Evolutionary conservation across 2,113 vertebrate species (phyloP).

Genomic region (Tenebrosternarchus preto): DNA sequence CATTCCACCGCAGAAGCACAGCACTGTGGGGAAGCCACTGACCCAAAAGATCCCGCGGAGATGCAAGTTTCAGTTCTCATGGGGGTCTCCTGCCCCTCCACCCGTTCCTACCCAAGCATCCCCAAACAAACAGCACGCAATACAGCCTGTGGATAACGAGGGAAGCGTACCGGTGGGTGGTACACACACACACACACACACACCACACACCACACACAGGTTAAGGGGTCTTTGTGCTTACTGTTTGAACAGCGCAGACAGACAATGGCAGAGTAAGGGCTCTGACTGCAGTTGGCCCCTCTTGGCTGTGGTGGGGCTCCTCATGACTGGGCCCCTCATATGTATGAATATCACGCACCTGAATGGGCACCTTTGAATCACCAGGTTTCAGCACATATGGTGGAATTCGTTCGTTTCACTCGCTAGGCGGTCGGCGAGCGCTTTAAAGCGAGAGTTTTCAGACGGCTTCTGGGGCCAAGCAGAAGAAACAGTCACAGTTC

Average conservation of each 20-base stretch:
- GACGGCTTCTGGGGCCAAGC: conserved; percentile 10
- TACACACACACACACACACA: conserved; percentile 33
- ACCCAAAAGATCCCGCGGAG: conserved; percentile 49
- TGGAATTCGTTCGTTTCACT: conserved; percentile 28
- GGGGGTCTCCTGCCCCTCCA: conserved; percentile 18
- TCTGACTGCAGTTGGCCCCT: not conserved
- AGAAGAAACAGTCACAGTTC: conserved; percentile 45
- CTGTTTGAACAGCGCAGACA: conserved; percentile 38
- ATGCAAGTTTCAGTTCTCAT: conserved; percentile 53
- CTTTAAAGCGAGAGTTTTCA: conserved; percentile 18
- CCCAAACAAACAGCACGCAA: conserved; percentile 52
- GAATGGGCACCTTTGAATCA: conserved; percentile 32
- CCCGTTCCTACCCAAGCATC: conserved; percentile 23
- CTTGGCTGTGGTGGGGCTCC: not conserved
- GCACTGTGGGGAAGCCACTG: conserved; percentile 45
- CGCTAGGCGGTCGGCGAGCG: conserved; percentile 4
- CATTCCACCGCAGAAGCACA: conserved; percentile 54
- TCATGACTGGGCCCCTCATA: not conserved
- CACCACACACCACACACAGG: conserved; percentile 39
- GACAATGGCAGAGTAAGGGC: conserved; percentile 27
- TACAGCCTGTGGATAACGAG: conserved; percentile 23
- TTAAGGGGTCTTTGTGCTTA: conserved; percentile 46
- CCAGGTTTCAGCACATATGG: conserved; percentile 39
- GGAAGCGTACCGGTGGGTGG: conserved; percentile 27
- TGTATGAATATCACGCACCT: conserved; percentile 25